Percentiles rank a stretch among this genome's conserved stretches.
Evolutionary conservation across 2,888 invertebrate species (phyloP).

Genomic region (Nipponacmea schrenckii): DNA sequence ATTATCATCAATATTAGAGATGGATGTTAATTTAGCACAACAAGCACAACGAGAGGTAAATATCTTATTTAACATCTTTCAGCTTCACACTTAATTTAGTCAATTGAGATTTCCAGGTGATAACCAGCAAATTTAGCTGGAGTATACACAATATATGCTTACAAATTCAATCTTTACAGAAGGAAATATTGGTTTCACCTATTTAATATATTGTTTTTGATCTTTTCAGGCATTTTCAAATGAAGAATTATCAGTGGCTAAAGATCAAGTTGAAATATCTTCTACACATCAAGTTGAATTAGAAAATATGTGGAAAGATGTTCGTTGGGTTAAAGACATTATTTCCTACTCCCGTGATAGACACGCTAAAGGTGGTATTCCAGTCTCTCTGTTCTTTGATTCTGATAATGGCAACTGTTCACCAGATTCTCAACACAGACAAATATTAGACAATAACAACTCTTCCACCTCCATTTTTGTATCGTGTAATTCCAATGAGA

Average conservation of each 20-base stretch:
- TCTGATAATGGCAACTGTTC: constrained; percentile 19
- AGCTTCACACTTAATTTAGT: not conserved
- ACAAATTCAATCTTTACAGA: too few species aligned
- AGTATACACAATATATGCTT: too few species aligned
- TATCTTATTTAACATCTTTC: constrained; percentile 1
- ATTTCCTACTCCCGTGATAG: constrained; percentile 93
- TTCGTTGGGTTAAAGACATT: constrained; percentile 96
- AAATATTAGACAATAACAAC: constrained; percentile 46
- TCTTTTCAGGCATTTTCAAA: constrained; percentile 83
- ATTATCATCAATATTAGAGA: constrained; percentile 90
- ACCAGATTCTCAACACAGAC: constrained; percentile 17
- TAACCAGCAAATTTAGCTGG: too few species aligned
- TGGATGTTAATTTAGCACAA: constrained; percentile 90
- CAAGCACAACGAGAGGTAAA: constrained; percentile 86
- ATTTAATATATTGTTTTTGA: too few species aligned
- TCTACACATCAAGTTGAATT: constrained; percentile 86
- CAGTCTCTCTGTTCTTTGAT: constrained; percentile 55
- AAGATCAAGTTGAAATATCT: constrained; percentile 83
- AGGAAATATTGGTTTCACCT: too few species aligned
- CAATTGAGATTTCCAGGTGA: not conserved
- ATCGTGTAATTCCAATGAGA: constrained; percentile 50
- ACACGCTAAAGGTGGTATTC: constrained; percentile 64
- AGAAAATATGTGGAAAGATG: constrained; percentile 91
- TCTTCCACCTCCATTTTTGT: constrained; percentile 31
- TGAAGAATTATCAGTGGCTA: constrained; percentile 85